Evolutionary conservation across 1,140 invertebrate genomes (phyloP).

Genomic region (Metopolophium dirhodum): DNA sequence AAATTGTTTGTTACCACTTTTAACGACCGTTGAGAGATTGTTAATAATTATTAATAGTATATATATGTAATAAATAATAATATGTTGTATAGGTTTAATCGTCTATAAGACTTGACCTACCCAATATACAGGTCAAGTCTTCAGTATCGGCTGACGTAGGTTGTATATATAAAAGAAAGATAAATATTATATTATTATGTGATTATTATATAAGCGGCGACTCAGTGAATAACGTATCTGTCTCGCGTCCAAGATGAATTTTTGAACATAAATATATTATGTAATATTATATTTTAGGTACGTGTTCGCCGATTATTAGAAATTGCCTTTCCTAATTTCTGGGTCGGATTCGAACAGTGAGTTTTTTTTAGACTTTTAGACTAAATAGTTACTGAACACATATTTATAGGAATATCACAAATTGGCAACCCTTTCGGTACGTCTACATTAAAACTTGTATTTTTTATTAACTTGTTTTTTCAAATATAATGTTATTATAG

Average conservation of each 20-base stretch:
- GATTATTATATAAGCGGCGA: not conserved
- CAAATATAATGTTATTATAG: not conserved
- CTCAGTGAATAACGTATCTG: not conserved
- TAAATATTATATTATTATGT: not conserved
- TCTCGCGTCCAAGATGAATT: no score
- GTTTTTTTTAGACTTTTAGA: not conserved
- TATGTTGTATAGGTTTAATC: not conserved
- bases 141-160: not conserved
- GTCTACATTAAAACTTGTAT: not conserved
- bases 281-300: no score
- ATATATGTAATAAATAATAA: not conserved
- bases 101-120: no score
- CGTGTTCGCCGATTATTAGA: no score
- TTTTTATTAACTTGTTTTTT: not conserved
- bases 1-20: not conserved
- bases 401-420: not conserved
- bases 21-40: not conserved
- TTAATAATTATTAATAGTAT: not conserved
- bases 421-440: not conserved
- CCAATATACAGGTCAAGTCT: no score
- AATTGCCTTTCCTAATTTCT: no score
- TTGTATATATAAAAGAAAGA: not conserved
- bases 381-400: not conserved
- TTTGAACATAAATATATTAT: no score
- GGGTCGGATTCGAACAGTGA: no score